Percentiles rank a stretch among this genome's conserved stretches.
Evolutionary conservation across 2,113 vertebrate genomes (phyloP).

Genomic region (Bos javanicus): DNA sequence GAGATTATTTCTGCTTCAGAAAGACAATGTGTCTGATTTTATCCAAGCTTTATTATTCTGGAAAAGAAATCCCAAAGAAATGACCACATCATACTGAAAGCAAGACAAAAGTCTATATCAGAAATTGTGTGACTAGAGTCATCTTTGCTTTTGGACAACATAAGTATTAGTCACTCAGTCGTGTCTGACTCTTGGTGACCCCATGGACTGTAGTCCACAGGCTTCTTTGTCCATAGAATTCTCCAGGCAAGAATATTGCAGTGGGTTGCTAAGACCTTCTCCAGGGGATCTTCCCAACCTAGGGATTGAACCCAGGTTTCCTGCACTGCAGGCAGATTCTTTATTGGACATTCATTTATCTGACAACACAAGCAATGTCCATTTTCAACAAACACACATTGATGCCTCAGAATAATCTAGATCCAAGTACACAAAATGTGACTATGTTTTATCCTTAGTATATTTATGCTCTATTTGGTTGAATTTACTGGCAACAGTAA

Average conservation of each 20-base stretch:
- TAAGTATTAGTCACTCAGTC: not conserved
- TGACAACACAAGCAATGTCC: not conserved
- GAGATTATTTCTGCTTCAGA: not conserved
- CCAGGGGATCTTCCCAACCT: not conserved
- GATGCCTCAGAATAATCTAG: not conserved
- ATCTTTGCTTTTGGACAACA: not conserved
- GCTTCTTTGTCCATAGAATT: not conserved
- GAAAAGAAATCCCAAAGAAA: not conserved
- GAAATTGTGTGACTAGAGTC: not conserved
- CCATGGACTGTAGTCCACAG: not conserved
- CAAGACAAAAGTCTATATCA: not conserved
- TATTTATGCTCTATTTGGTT: not conserved
- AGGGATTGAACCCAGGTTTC: not conserved
- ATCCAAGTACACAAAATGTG: not conserved
- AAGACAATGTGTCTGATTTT: not conserved
- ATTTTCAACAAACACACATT: not conserved
- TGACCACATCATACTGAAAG: not conserved
- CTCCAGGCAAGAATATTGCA: not conserved
- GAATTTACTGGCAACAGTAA: not conserved
- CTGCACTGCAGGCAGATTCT: not conserved
- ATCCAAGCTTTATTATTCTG: not conserved
- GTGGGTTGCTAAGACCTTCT: not conserved
- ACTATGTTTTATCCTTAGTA: not conserved
- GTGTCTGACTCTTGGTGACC: not conserved
- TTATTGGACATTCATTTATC: not conserved